Evolutionary conservation across 1,140 invertebrate genomes (phyloP), one percentile per base, ranked within the genome.

Genomic region (Macrobrachium nipponense): DNA sequence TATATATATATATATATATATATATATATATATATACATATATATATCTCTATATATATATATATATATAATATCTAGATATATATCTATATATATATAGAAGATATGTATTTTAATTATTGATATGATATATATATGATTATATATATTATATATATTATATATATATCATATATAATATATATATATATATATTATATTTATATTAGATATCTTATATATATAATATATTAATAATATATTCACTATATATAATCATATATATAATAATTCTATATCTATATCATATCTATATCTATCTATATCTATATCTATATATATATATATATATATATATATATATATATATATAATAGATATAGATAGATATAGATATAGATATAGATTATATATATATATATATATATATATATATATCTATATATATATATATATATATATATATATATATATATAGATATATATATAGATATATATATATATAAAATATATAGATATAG

Each of bases 141-240:
- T n/a, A n/a, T n/a, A n/a, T n/a, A n/a, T n/a, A n/a, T 7, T 66
- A 8, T 66, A 8, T 66, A 66, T 66, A 66, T n/a, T 66, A 8
- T 66, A 66, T 66, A 66, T 66, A 66, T 66, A 66, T 66, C n/a
- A n/a, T n/a, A n/a, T n/a, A n/a, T n/a, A n/a, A 66, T 66, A 66
- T 66, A 66, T 17, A 66, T 17, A 66, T 66, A 66, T 66, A 66
- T 23, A 66, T 66, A 17, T 66, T 66, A 66, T 66, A 66, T 66
- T 7, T 66, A 66, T 66, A 66, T 66, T n/a, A n/a, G n/a, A 66
- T 66, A 8, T 66, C 12, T 0, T 66, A 66, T 66, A 8, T 66
- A 66, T 66, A 8, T 23, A 66, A 7, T 66, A 66, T 66, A 10
- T 66, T n/a, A n/a, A n/a, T n/a, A n/a, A 66, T 66, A 8, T 66